Conservation (phyloP, 2,113 vertebrate species). For the Gracilinanus agilis region DNA sequence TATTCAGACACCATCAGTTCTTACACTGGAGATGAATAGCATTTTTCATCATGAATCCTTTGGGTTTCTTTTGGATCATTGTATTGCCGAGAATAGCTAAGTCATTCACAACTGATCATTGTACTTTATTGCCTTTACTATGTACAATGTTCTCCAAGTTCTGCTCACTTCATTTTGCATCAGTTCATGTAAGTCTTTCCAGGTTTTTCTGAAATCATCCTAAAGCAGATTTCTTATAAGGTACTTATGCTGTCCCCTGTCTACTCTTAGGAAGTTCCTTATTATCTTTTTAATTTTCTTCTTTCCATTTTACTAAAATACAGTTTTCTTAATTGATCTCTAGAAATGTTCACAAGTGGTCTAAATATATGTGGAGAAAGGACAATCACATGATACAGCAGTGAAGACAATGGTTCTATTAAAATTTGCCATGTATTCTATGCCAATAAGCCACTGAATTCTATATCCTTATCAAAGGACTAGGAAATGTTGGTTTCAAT, state of each 20-base stretch:
- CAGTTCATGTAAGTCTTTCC: too few species aligned
- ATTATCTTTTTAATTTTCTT: background rate
- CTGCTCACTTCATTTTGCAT: too few species aligned
- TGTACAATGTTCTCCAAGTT: too few species aligned
- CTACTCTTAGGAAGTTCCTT: too few species aligned
- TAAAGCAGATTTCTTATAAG: background rate
- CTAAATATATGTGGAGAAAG: background rate
- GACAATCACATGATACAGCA: background rate
- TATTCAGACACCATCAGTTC: too few species aligned
- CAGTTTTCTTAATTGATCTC: background rate
- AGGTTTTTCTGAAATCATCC: too few species aligned
- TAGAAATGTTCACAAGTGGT: background rate
- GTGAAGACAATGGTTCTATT: background rate
- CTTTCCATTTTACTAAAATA: background rate
- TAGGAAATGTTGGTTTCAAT: fast-evolving
- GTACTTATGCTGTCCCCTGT: background rate
- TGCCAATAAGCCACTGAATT: background rate
- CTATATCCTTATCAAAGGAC: background rate
- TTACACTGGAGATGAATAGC: too few species aligned
- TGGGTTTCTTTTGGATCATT: too few species aligned
- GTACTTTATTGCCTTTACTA: too few species aligned
- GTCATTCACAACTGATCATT: too few species aligned
- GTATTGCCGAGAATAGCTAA: too few species aligned
- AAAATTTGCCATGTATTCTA: background rate
- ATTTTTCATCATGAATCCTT: too few species aligned